Percentiles rank a stretch among this genome's conserved stretches.
These are phyloP conservation scores for Microtus richardsoni DNA, from an alignment of 2,113 vertebrate species.

Conservation along the genomic window DNA sequence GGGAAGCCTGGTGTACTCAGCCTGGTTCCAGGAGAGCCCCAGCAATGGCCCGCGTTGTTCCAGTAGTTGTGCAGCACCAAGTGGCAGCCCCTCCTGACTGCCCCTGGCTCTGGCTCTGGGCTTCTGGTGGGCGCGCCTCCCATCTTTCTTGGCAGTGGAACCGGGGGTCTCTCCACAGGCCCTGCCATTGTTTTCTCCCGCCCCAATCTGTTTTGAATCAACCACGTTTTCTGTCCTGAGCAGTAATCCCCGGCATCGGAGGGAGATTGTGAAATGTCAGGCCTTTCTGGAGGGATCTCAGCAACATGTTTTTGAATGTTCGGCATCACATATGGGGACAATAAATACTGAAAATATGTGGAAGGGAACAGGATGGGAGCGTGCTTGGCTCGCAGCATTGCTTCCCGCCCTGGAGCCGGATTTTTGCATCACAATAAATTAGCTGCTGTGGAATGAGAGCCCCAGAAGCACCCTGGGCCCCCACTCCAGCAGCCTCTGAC, in stretches of 20 bases:
- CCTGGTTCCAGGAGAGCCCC: background rate
- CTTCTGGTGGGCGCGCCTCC: background rate
- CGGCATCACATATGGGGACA: constrained; percentile 83
- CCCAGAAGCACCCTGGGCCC: background rate
- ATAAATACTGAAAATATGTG: constrained; percentile 84
- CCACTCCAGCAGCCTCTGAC: background rate
- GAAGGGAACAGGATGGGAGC: constrained; percentile 80
- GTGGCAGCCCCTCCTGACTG: background rate
- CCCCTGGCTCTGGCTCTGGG: background rate
- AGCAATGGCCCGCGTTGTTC: too few species aligned
- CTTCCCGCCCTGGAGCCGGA: constrained; percentile 77
- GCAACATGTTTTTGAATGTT: constrained; percentile 84
- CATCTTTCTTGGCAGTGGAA: background rate
- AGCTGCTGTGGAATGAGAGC: constrained; percentile 34
- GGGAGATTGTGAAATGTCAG: constrained; percentile 84
- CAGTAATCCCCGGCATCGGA: constrained; percentile 80
- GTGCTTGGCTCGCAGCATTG: constrained; percentile 75
- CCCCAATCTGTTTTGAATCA: constrained; percentile 83
- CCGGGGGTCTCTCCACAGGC: background rate
- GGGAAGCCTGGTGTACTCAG: background rate
- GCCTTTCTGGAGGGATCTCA: constrained; percentile 82
- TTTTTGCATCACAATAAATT: constrained; percentile 80
- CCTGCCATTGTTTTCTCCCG: constrained; percentile 73
- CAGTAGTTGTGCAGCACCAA: background rate
- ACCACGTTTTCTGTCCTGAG: constrained; percentile 79